A percentile compares a stretch with the other conserved stretches of the same genome.
Conservation (phyloP, 2,888 invertebrate genomes). For the Capitulum mitella region DNA sequence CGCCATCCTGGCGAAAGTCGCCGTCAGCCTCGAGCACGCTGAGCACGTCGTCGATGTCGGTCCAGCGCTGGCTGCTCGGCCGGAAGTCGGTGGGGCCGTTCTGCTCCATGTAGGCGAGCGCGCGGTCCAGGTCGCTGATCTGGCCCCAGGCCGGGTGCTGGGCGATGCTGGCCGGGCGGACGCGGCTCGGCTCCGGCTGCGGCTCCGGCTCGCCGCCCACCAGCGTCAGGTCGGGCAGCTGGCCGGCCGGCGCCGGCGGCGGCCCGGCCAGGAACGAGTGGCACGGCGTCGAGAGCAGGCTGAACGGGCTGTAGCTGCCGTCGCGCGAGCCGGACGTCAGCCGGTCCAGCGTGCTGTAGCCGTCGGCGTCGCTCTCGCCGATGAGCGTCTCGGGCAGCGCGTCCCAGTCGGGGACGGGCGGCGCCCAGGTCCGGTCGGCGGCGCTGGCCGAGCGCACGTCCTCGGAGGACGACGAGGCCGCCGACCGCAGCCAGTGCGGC, state of each 20-base stretch:
- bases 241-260: not conserved
- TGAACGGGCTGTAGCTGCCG: conserved; percentile 11
- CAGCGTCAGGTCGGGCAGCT: not conserved
- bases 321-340: not conserved
- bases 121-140: conserved; percentile 18
- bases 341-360: not conserved
- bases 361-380: not conserved
- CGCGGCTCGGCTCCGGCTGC: not conserved
- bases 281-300: conserved; percentile 8
- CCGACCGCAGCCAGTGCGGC: not conserved
- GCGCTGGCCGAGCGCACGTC: not conserved
- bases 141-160: conserved; percentile 17
- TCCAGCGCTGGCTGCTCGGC: not conserved
- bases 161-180: conserved; percentile 4
- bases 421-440: not conserved
- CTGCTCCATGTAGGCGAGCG: conserved; percentile 9
- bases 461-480: not conserved
- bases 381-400: not conserved
- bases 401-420: not conserved
- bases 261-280: conserved; percentile 8
- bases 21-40: conserved; percentile 12
- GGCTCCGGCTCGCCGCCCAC: not conserved
- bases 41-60: conserved; percentile 8
- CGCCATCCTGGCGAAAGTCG: no score
- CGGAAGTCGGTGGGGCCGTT: conserved; percentile 5